A percentile compares a stretch with the other conserved stretches of the same genome.
Evolutionary conservation across 2,888 invertebrate species (phyloP).

Genomic region (Aporophyla nigra): DNA sequence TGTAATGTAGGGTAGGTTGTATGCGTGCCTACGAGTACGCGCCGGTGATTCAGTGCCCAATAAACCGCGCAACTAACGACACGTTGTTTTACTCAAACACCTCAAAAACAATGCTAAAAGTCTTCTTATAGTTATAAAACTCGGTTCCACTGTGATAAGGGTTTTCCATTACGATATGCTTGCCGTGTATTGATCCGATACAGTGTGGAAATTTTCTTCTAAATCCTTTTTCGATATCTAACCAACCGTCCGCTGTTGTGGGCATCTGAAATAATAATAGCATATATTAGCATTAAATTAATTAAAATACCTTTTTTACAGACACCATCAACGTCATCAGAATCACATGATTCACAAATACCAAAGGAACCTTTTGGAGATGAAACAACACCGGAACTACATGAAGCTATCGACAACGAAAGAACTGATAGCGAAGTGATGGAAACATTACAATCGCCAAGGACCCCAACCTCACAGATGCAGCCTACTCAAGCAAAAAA

Average conservation of each 20-base stretch:
- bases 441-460: constrained; percentile 39
- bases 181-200: constrained; percentile 67
- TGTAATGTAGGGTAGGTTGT: no score
- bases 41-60: no score
- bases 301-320: constrained; percentile 55
- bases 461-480: constrained; percentile 34
- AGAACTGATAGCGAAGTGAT: constrained; percentile 50
- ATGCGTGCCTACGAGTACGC: no score
- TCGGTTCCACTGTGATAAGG: constrained; percentile 56
- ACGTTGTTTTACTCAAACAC: no score
- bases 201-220: constrained; percentile 53
- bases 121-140: constrained; percentile 68
- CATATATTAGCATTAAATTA: constrained; percentile 44
- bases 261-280: constrained; percentile 46
- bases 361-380: constrained; percentile 54
- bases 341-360: constrained; percentile 56
- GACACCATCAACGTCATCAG: constrained; percentile 57
- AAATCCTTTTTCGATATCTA: constrained; percentile 51
- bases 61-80: no score
- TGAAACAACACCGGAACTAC: constrained; percentile 52
- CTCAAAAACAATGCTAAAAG: constrained; percentile 63
- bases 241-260: constrained; percentile 33
- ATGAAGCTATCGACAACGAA: constrained; percentile 53
- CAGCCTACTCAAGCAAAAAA: constrained; percentile 56
- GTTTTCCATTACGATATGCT: constrained; percentile 65